Conservation (phyloP, 2,888 invertebrate genomes). For the Dilophus febrilis region DNA sequence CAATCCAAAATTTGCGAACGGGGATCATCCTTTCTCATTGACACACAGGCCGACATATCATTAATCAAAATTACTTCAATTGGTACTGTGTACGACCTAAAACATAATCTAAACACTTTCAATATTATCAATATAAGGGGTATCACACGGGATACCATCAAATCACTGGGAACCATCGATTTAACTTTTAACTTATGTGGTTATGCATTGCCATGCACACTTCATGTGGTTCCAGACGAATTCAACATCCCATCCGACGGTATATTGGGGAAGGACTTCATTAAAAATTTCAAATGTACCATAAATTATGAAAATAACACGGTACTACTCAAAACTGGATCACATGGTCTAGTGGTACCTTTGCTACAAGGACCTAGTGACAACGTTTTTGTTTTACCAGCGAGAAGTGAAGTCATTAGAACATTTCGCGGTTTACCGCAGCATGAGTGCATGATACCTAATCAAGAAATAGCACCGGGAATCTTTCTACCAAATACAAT, state of each 20-base stretch:
- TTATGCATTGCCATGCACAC: background rate
- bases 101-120: background rate
- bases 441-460: background rate
- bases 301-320: background rate
- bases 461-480: background rate
- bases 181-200: background rate
- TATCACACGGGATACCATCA: background rate
- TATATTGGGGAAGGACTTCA: background rate
- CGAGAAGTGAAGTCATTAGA: background rate
- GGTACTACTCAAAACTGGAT: background rate
- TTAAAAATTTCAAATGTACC: background rate
- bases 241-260: too few species aligned
- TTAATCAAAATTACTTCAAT: background rate
- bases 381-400: background rate
- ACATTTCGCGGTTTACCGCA: background rate
- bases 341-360: background rate
- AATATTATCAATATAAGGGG: background rate
- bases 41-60: conserved; percentile 1
- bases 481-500: background rate
- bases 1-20: background rate
- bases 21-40: background rate
- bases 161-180: background rate
- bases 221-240: background rate
- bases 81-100: too few species aligned
- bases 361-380: background rate